phyloP scores from a whole-genome alignment of 2,797 vertebrate species.

The Perdix hodgsoniae region DNA sequence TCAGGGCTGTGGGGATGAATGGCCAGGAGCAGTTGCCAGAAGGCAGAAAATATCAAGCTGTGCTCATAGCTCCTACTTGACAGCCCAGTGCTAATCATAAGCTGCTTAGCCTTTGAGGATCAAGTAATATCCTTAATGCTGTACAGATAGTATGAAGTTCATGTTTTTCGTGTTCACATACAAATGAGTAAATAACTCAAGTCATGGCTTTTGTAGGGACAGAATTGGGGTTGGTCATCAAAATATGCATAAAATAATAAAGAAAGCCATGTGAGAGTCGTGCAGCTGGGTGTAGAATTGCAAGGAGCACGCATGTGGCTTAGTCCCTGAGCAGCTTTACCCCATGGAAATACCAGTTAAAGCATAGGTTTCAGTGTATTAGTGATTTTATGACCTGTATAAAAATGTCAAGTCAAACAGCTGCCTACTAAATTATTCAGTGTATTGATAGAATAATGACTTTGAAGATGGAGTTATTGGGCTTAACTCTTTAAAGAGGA shows the following conservation, averaged over 20 bases:
- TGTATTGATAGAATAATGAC: neutral
- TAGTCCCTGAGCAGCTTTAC: neutral
- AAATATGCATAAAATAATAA: rapidly evolving
- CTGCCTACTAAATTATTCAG: constrained; percentile 54
- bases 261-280: rapidly evolving
- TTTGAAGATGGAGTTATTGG: neutral
- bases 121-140: neutral
- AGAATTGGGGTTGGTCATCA: neutral
- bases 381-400: constrained; percentile 22
- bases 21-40: neutral
- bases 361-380: neutral
- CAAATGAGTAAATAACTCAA: neutral
- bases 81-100: neutral
- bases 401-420: constrained; percentile 19
- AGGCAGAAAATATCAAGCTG: neutral
- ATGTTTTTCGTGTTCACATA: rapidly evolving
- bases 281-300: neutral
- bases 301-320: rapidly evolving
- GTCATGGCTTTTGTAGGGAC: neutral
- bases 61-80: neutral
- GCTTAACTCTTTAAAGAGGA: neutral
- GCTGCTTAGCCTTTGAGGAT: neutral
- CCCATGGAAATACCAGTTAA: neutral
- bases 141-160: rapidly evolving
- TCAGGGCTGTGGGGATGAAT: neutral